Evolutionary conservation across 1,140 invertebrate genomes (phyloP).

Genomic region (Hesperophylax magnus): DNA sequence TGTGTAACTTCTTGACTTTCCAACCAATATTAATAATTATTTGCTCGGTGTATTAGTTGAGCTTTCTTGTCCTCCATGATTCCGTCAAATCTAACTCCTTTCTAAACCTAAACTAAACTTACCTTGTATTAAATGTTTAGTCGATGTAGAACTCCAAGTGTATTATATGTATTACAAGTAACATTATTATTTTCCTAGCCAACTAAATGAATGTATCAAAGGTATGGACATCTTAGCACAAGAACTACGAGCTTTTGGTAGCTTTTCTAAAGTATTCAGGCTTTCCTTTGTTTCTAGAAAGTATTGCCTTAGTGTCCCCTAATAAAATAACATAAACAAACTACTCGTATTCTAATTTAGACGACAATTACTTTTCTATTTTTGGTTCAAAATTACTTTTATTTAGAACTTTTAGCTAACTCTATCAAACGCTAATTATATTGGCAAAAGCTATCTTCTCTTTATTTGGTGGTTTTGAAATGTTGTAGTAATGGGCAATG

Average conservation of each 20-base stretch:
- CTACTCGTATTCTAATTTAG: background rate
- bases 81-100: no score
- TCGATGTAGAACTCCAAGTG: no score
- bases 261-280: constrained; percentile 53
- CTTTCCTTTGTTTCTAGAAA: constrained; percentile 35
- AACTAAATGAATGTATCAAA: constrained; percentile 51
- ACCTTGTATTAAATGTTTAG: no score
- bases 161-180: no score
- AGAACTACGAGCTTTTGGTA: constrained; percentile 56
- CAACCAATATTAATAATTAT: background rate
- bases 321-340: background rate
- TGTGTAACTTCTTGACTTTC: background rate
- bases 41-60: constrained; percentile 15
- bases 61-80: background rate
- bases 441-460: no score
- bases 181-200: background rate
- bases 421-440: no score
- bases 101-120: no score
- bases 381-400: background rate
- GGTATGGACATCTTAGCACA: constrained; percentile 53
- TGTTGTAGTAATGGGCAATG: constrained; percentile 3
- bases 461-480: background rate
- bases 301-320: constrained; percentile 8
- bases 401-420: no score
- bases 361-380: background rate